These are phyloP conservation scores for Rhodinocichla rosea DNA, from an alignment of 2,113 vertebrate species.

Conservation along the genomic window DNA sequence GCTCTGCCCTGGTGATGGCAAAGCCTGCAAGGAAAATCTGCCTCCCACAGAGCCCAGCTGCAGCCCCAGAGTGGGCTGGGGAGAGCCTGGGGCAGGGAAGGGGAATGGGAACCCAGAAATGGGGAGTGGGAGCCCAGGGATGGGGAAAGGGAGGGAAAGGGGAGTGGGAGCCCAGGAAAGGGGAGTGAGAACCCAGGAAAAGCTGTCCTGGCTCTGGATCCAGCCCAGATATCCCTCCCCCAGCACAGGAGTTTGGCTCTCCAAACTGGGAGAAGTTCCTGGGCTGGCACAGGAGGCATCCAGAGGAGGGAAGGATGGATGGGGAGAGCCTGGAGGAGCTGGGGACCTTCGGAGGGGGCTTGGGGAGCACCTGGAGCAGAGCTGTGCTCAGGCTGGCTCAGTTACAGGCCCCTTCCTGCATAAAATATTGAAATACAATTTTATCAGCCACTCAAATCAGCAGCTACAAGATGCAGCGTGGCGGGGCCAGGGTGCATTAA, in stretches of 20 bases:
- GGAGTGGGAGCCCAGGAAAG: background rate
- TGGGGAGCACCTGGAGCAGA: background rate
- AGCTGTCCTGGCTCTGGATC: background rate
- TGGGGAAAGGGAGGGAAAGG: too few species aligned
- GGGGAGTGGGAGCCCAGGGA: background rate
- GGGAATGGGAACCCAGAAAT: background rate
- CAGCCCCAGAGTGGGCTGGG: background rate
- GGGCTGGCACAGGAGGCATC: background rate
- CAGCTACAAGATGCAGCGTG: constrained; percentile 8
- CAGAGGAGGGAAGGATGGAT: background rate
- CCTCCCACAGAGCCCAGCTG: too few species aligned
- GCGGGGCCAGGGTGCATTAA: constrained; percentile 46
- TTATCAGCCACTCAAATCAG: constrained; percentile 43
- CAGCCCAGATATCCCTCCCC: background rate
- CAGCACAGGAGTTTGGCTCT: background rate
- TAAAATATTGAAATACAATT: constrained; percentile 37
- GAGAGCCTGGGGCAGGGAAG: background rate
- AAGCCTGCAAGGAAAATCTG: background rate
- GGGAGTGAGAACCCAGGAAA: background rate
- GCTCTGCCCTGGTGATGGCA: background rate
- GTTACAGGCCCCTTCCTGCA: background rate
- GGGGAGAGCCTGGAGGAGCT: background rate
- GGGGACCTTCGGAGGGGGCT: background rate
- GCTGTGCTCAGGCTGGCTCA: background rate
- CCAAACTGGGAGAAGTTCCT: fast-evolving